Evolutionary conservation across 2,797 vertebrate genomes (phyloP), one percentile per base, ranked within the genome.

Genomic region (Siniperca obscura): DNA sequence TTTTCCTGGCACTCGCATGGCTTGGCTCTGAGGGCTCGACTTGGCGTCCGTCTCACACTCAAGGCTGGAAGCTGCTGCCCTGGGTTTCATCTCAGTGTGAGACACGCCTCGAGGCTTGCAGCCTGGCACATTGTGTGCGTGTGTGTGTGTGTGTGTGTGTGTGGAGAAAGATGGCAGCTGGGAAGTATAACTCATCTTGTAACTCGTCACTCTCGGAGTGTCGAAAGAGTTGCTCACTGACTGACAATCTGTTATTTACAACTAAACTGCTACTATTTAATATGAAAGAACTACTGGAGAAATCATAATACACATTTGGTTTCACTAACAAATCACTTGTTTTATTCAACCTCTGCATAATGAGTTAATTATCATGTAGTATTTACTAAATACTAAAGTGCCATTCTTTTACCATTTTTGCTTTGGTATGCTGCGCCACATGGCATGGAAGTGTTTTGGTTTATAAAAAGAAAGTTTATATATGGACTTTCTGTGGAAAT

Each of bases 151-250:
- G 48, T 74, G 81, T 76, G 53, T 74, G 66, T 55, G 78, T 61
- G 78, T 21, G 30, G 55, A 57, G 67, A 75, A 81, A 85, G 85
- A 92, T 89, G 86, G 82, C 91, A 88, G 85, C 89, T 88, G 89
- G 83, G 84, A 89, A 67, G 62, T 76, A 91, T 92, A 92, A 93
- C 80, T 94, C 91, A 93, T 86, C 76, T 66, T 74, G 74, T 60
- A 88, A 84, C 69, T 88, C 72, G 46, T 91, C 89, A 50, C 73
- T 80, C 70, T 73, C 7, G 1, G 16, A 56, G 78, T 84, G 86
- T 69, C 48, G 75, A 88, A 81, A 86, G 80, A 78, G 48, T 78
- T 19, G 34, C 75, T 81, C 5, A 2, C 73, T 83, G 71, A 88
- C 81, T 86, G 84, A 81, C 72, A 56, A 55, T 59, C 36, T 70